A percentile compares a stretch with the other conserved stretches of the same genome.
Conservation (phyloP, 2,797 vertebrate genomes). For the Microchirus variegatus region DNA sequence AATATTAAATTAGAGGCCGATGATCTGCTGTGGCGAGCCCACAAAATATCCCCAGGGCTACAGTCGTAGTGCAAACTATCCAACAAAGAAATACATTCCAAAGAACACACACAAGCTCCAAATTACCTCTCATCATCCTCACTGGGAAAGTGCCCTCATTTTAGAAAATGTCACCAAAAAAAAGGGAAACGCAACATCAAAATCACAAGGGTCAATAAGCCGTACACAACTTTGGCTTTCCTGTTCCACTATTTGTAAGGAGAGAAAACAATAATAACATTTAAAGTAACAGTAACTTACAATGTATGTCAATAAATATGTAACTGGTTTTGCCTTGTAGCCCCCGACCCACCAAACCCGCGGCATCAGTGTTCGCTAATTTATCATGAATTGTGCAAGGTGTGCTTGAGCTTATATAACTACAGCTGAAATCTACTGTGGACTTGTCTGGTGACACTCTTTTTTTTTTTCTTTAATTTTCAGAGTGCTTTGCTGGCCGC, state of each 20-base stretch:
- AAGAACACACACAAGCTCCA: slow-evolving; percentile 36
- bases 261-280: slow-evolving; percentile 47
- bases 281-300: slow-evolving; percentile 64
- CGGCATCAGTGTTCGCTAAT: slow-evolving; percentile 79
- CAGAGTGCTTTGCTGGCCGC: slow-evolving; percentile 45
- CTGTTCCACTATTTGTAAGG: slow-evolving; percentile 44
- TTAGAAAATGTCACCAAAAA: slow-evolving; percentile 33
- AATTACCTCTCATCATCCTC: slow-evolving; percentile 25
- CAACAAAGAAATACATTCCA: slow-evolving; percentile 66
- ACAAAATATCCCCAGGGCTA: slow-evolving; percentile 55
- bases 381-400: slow-evolving; percentile 78
- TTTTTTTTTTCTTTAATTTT: slow-evolving; percentile 59
- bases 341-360: slow-evolving; percentile 55
- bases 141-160: slow-evolving; percentile 28
- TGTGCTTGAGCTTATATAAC: slow-evolving; percentile 81
- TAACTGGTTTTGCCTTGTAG: slow-evolving; percentile 42
- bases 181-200: slow-evolving; percentile 22
- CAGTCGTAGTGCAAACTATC: slow-evolving; percentile 74
- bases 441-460: slow-evolving; percentile 77
- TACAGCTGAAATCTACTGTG: slow-evolving; percentile 76
- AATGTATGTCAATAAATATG: slow-evolving; percentile 74
- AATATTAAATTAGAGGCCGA: slow-evolving; percentile 31
- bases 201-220: slow-evolving; percentile 48
- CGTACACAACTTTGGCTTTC: slow-evolving; percentile 69
- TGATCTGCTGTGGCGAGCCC: too few relatives aligned